Percentiles rank a stretch among this genome's conserved stretches.
phyloP scores from a whole-genome alignment of 2,888 invertebrate genomes.

The Nebria brevicollis region DNA sequence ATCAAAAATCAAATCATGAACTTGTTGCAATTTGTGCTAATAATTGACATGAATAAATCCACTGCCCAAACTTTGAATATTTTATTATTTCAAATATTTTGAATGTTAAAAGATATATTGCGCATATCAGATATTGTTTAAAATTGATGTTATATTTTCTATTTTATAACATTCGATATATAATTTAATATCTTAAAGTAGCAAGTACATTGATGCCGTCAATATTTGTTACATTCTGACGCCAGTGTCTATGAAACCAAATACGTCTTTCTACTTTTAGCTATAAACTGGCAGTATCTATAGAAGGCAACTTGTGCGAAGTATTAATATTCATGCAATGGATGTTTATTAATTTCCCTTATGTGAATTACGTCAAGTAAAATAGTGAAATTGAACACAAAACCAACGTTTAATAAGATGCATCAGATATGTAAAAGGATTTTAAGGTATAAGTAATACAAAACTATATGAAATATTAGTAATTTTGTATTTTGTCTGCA shows the following conservation, averaged over 20 bases:
- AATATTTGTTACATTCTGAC: not conserved
- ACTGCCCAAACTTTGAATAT: too few relatives aligned
- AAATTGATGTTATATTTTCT: not conserved
- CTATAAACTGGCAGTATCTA: not conserved
- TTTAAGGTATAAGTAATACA: too few relatives aligned
- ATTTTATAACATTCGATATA: not conserved
- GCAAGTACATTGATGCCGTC: not conserved
- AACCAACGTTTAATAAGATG: not conserved
- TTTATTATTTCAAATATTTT: too few relatives aligned
- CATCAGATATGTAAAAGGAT: too few relatives aligned
- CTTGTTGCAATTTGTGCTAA: too few relatives aligned
- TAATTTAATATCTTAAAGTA: not conserved
- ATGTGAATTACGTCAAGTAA: slow-evolving; percentile 12
- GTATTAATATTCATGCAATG: slow-evolving; percentile 33
- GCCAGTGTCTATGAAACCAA: not conserved
- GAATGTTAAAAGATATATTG: too few relatives aligned
- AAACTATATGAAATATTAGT: too few relatives aligned
- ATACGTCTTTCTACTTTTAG: not conserved
- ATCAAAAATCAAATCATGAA: too few relatives aligned
- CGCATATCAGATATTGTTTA: too few relatives aligned
- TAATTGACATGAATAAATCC: too few relatives aligned
- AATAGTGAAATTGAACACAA: slow-evolving; percentile 21
- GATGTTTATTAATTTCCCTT: slow-evolving; percentile 33
- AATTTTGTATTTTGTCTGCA: too few relatives aligned
- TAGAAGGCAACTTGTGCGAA: not conserved